phyloP scores from a whole-genome alignment of 2,888 invertebrate species.

The Sturmia bella region DNA sequence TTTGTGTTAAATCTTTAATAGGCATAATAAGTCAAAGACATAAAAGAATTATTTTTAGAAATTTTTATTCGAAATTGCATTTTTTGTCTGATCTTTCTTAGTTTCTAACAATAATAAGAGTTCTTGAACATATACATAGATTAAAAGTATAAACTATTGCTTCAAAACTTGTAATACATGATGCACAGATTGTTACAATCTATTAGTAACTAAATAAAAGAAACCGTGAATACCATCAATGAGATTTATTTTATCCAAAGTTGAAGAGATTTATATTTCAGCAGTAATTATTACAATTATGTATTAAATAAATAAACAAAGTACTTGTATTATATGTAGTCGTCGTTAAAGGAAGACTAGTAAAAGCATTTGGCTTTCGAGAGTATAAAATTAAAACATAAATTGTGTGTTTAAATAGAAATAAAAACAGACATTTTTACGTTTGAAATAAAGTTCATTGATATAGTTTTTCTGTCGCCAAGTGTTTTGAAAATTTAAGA shows the following conservation, averaged over 20 bases:
- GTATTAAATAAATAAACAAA: no score
- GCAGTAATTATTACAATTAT: no score
- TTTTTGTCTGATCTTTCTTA: slow-evolving; percentile 10
- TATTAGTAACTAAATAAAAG: not conserved
- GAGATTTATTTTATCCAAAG: no score
- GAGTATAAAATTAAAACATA: not conserved
- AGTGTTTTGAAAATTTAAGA: slow-evolving; percentile 13
- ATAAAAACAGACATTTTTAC: not conserved
- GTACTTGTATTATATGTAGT: not conserved
- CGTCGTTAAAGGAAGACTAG: not conserved
- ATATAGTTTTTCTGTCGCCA: not conserved
- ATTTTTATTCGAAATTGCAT: no score
- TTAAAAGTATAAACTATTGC: slow-evolving; percentile 25
- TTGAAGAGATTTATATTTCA: not conserved
- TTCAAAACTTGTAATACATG: not conserved
- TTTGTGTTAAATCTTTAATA: not conserved
- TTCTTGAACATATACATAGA: slow-evolving; percentile 4
- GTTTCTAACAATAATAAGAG: slow-evolving; percentile 3
- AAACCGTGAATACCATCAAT: no score
- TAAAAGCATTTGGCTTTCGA: not conserved
- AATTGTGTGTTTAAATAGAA: not conserved
- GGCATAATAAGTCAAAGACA: no score
- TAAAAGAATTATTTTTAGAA: no score
- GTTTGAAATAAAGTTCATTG: not conserved
- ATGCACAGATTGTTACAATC: not conserved